Conservation (phyloP, 2,797 vertebrate genomes). For the Odontamblyopus lacepedii region DNA sequence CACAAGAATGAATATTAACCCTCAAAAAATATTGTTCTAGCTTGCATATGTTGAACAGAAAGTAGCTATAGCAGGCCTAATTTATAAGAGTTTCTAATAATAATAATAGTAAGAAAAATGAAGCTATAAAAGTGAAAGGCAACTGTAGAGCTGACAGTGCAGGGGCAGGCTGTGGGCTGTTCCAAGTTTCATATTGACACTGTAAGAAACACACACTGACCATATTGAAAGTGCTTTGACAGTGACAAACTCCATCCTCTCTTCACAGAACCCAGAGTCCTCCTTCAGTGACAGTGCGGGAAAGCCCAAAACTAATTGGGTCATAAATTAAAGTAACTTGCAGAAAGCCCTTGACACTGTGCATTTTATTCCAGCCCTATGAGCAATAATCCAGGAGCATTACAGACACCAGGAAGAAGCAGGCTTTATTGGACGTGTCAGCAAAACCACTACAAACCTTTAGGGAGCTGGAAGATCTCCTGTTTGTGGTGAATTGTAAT, state of each 20-base stretch:
- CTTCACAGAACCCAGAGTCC: background rate
- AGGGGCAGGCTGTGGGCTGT: too few species aligned
- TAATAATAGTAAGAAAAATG: too few species aligned
- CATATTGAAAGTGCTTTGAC: background rate
- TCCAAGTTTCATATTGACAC: too few species aligned
- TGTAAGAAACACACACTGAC: too few species aligned
- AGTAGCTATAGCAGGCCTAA: too few species aligned
- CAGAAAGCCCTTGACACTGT: constrained; percentile 7
- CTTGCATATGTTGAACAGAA: too few species aligned
- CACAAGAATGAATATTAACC: too few species aligned
- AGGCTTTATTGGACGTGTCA: background rate
- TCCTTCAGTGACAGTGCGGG: background rate
- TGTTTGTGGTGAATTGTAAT: background rate
- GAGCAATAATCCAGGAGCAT: constrained; percentile 28
- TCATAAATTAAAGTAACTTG: constrained; percentile 34
- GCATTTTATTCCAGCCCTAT: constrained; percentile 19
- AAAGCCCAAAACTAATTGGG: constrained; percentile 18
- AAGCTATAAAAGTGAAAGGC: too few species aligned
- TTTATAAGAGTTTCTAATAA: too few species aligned
- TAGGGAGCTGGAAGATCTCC: background rate
- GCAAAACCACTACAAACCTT: background rate
- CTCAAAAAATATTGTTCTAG: too few species aligned
- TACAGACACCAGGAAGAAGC: constrained; percentile 6
- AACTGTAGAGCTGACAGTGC: too few species aligned
- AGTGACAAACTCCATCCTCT: background rate